Conservation (phyloP, 2,113 vertebrate genomes). For the Labeo catla region DNA sequence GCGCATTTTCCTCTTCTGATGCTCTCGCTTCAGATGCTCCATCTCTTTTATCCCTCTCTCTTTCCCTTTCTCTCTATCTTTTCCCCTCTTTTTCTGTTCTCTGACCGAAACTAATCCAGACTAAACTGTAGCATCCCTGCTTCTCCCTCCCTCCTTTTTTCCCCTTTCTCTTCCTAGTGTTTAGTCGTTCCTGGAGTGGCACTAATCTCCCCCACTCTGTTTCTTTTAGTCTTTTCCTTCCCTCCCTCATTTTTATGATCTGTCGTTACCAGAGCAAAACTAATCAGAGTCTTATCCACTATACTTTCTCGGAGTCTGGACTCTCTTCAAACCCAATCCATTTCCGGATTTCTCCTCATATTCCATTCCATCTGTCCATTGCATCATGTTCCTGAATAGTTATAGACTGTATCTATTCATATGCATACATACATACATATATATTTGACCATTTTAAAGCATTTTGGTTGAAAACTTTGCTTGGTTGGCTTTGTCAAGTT, state of each 20-base stretch:
- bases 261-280: slow-evolving; percentile 80
- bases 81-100: slow-evolving; percentile 51
- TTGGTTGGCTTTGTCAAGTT: not conserved
- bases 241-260: slow-evolving; percentile 79
- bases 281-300: slow-evolving; percentile 77
- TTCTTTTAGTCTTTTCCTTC: slow-evolving; percentile 70
- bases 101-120: slow-evolving; percentile 56
- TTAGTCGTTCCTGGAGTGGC: slow-evolving; percentile 80
- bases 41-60: slow-evolving; percentile 44
- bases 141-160: slow-evolving; percentile 33
- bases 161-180: slow-evolving; percentile 63
- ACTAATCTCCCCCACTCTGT: slow-evolving; percentile 79
- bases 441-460: not conserved
- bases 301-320: slow-evolving; percentile 56
- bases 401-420: not conserved
- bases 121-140: slow-evolving; percentile 62
- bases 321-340: slow-evolving; percentile 1
- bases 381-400: slow-evolving; percentile 22
- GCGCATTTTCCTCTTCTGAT: slow-evolving; percentile 41
- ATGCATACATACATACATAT: not conserved
- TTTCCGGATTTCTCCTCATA: not conserved
- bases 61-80: slow-evolving; percentile 24
- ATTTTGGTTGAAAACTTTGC: not conserved
- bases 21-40: slow-evolving; percentile 43
- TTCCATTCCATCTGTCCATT: not conserved